Evolutionary conservation across 2,888 invertebrate genomes (phyloP).

Genomic region (Drosophila neotestacea): DNA sequence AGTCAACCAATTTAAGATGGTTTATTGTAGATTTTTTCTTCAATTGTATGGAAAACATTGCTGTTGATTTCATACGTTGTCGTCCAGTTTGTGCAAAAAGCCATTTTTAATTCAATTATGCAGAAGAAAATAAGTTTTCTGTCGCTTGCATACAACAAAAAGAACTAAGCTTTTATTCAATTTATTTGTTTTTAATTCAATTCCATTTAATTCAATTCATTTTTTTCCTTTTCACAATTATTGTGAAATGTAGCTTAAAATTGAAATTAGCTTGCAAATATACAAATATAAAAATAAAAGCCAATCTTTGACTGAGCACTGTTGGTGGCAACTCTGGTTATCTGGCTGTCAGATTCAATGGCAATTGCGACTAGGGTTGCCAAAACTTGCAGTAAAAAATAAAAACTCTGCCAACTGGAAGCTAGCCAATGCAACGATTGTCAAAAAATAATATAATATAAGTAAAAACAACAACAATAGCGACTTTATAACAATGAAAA

Average conservation of each 20-base stretch:
- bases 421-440: constrained; percentile 51
- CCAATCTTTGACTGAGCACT: not conserved
- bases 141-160: constrained; percentile 16
- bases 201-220: constrained; percentile 33
- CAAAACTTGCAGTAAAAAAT: constrained; percentile 34
- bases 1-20: not conserved
- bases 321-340: constrained; percentile 12
- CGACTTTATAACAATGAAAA: constrained; percentile 55
- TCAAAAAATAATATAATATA: constrained; percentile 23
- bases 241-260: constrained; percentile 49
- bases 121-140: constrained; percentile 40
- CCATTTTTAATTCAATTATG: constrained; percentile 69
- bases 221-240: not conserved
- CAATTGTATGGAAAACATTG: constrained; percentile 48
- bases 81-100: constrained; percentile 28
- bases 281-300: not conserved
- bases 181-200: constrained; percentile 48
- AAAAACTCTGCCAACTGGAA: constrained; percentile 57
- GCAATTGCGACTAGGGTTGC: constrained; percentile 38
- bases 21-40: constrained; percentile 43
- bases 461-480: constrained; percentile 9
- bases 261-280: constrained; percentile 36
- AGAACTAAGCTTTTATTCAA: constrained; percentile 10
- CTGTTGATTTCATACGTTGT: constrained; percentile 25
- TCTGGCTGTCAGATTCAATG: constrained; percentile 36